Evolutionary conservation across 2,888 invertebrate species (phyloP), one percentile per base, ranked within the genome.

Genomic region (Cloeon dipterum): DNA sequence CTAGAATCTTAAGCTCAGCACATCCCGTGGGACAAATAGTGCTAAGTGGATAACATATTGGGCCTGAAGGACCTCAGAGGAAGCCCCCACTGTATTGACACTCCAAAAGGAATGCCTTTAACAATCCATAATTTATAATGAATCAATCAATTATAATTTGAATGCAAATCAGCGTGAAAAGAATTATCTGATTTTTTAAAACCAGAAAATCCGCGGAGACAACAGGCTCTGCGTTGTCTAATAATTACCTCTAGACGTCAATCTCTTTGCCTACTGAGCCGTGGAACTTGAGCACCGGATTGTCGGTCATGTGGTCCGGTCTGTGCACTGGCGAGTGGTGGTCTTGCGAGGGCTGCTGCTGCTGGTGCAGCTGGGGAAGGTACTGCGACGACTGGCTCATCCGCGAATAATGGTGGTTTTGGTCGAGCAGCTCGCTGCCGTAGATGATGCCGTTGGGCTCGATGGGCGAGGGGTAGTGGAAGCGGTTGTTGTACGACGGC

Each of bases 261-360:
- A 70, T 70, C 52, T 70, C 70, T 53, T 68, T 67, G 46, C 69
- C 69, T 45, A 71, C 64, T 52, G 71, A 70, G 16, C 29, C 16
- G 52, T 69, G 67, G 56, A 71, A 72, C 54, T 66, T 68, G 47
- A 70, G 58, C 48, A 70, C 68, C 39, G 70, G 65, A 52, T 70
- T 34, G 33, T 34, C 41, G 35, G 21, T 29, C 38, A 14, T 37
- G 20, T 14, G 18, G 36, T 4, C n/a, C 21, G 13, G 17, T 20
- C 21, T 18, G 8, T n/a, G n/a, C n/a, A n/a, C n/a, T n/a, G n/a
- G n/a, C n/a, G 29, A 16, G n/a, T 29, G 29, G 7, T 29, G 29
- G 5, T 29, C 13, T n/a, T 29, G 29, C n/a, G n/a, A n/a, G 16
- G 14, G 29, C 7, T 29, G 46, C 32, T 46, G 43, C 29, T 47